Base-by-base conservation (phyloP, 2,888 invertebrate genomes). In the Melanargia galathea region DNA sequence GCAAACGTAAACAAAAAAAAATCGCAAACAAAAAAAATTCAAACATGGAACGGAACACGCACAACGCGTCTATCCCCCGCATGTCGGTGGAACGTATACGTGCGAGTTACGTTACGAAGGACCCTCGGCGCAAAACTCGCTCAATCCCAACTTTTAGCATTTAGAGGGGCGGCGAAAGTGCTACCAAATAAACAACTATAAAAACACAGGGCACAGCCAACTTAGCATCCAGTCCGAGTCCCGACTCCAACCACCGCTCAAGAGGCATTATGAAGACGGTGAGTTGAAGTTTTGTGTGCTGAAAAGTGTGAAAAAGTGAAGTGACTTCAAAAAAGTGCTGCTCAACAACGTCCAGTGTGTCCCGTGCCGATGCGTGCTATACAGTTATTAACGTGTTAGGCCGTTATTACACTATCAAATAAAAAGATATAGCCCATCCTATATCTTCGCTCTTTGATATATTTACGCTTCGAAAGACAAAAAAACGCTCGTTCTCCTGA, bases 261-360 rank as follows among this genome's bases (percentile, higher is more conserved):
- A 87, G 90, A 90, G 87, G 86, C 89, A 89, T 78, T 73, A 90
- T 90, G 90, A 90, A 83, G 84, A 87, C 90, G 90, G 90, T 90
- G 90, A 90, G 91, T 43, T 90, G 82, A 62, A 68, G 77, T 75
- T 63, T 45, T 20, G 63, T 67, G 69, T 70, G 67, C 48, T 59
- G 22, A 51, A 49, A 59, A 72, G 75, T 76, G 75, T 49, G 74
- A 30, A 73, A 71, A 65, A 74, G 81, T 81, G 82, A 70, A 79
- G 83, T 84, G 86, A 82, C 87, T 89, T 89, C 88, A 86, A 87
- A 89, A 87, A 86, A 84, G 86, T 84, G 85, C 75, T 62, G 60
- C 62, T 54, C 11, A 48, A 48, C 65, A 68, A 67, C 66, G 62
- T 45, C 68, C 60, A 79, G 82, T 75, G 77, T 81, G 75, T 81